Percentiles rank a stretch among this genome's conserved stretches.
Conservation (phyloP, 30 jellyfish, hydroid and myxozoan genomes). For the Mastigias papua region DNA sequence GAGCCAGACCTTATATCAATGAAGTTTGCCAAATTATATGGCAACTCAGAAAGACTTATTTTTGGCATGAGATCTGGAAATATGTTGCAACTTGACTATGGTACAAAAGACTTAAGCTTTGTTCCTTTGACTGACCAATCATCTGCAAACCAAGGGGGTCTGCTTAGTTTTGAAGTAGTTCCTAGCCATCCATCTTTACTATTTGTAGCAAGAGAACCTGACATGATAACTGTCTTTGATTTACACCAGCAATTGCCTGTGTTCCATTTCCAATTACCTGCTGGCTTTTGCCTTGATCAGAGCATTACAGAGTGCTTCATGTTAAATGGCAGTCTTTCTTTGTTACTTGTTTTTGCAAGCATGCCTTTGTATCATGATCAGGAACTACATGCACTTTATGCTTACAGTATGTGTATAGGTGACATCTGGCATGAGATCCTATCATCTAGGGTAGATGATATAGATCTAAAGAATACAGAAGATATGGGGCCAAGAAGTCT, state of each 20-base stretch:
- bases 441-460: not conserved
- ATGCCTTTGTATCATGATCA: slow-evolving; percentile 7
- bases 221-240: slow-evolving; percentile 38
- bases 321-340: slow-evolving; percentile 9
- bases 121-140: slow-evolving; percentile 19
- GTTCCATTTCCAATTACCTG: slow-evolving; percentile 56
- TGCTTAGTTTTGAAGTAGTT: not conserved
- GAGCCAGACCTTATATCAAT: slow-evolving; percentile 9
- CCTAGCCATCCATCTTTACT: slow-evolving; percentile 21
- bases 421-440: not conserved
- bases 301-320: not conserved
- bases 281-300: slow-evolving; percentile 3
- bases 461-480: not conserved
- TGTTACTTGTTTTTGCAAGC: slow-evolving; percentile 16
- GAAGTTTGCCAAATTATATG: slow-evolving; percentile 2
- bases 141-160: slow-evolving; percentile 12
- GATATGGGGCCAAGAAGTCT: not conserved
- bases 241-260: slow-evolving; percentile 13
- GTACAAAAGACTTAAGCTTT: not conserved
- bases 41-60: slow-evolving; percentile 7
- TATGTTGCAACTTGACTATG: slow-evolving; percentile 9
- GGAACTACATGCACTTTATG: slow-evolving; percentile 11
- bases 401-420: slow-evolving; percentile 15
- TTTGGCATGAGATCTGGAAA: slow-evolving; percentile 22
- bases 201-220: slow-evolving; percentile 59